Conservation (phyloP, 1,140 invertebrate species). For the Pseudomyrmex pallidus region DNA sequence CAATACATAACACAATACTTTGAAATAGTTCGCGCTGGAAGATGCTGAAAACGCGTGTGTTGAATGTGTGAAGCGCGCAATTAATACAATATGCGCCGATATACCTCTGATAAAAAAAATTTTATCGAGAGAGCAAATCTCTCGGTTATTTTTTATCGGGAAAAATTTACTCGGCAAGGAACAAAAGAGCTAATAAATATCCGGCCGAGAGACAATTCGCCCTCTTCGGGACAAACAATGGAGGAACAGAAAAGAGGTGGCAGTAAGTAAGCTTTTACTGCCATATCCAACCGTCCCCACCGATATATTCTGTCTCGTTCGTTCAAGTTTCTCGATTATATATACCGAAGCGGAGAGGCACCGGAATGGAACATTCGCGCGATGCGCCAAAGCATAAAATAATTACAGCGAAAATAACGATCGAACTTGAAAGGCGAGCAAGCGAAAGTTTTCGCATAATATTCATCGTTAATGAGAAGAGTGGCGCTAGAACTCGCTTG, state of each 20-base stretch:
- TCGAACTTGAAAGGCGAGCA: slow-evolving; percentile 43
- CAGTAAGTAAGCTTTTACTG: slow-evolving; percentile 35
- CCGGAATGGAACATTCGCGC: slow-evolving; percentile 34
- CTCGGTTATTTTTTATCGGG: slow-evolving; percentile 32
- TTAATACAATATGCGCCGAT: not conserved
- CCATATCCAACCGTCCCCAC: slow-evolving; percentile 7
- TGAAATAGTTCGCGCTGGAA: too few relatives aligned
- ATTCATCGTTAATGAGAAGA: slow-evolving; percentile 50
- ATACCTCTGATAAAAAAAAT: not conserved
- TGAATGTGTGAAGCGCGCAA: too few relatives aligned
- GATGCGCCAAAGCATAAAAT: slow-evolving; percentile 54
- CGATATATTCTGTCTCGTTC: slow-evolving; percentile 33
- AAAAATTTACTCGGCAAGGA: slow-evolving; percentile 52
- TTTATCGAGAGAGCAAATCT: slow-evolving; percentile 6
- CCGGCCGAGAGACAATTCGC: slow-evolving; percentile 60
- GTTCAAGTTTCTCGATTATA: slow-evolving; percentile 43
- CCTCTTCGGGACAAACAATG: slow-evolving; percentile 57
- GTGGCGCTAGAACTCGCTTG: slow-evolving; percentile 21
- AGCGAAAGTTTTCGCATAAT: slow-evolving; percentile 50
- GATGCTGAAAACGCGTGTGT: too few relatives aligned
- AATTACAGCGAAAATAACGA: slow-evolving; percentile 57
- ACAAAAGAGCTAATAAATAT: slow-evolving; percentile 66
- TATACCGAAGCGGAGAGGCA: slow-evolving; percentile 35
- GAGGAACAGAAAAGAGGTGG: slow-evolving; percentile 16
- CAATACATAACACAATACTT: too few relatives aligned